Percentiles rank a stretch among this genome's conserved stretches.
Conservation (phyloP, 30 jellyfish, hydroid and myxozoan species). For the Turritopsis dohrnii region DNA sequence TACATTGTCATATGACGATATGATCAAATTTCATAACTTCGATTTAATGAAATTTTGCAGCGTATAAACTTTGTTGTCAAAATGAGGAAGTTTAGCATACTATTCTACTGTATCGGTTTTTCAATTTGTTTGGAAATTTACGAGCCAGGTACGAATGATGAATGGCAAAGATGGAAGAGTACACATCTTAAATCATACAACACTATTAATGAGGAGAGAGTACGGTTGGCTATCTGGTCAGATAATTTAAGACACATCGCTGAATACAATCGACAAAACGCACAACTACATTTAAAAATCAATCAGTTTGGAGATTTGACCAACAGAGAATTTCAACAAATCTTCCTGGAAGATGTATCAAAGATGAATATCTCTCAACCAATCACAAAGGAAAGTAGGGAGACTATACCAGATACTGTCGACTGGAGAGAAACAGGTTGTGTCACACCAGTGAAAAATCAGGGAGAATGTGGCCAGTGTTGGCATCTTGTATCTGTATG, state of each 20-base stretch:
- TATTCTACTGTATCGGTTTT: neutral
- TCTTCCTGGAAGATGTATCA: slow-evolving; percentile 42
- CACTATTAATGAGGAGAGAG: slow-evolving; percentile 75
- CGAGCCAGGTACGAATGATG: slow-evolving; percentile 34
- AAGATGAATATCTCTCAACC: neutral
- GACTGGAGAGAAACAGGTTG: slow-evolving; percentile 92
- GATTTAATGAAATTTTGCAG: too few species aligned
- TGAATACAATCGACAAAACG: slow-evolving; percentile 45
- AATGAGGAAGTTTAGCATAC: neutral
- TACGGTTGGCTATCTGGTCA: slow-evolving; percentile 69
- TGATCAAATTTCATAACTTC: too few species aligned
- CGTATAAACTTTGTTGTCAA: too few species aligned
- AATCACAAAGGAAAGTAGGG: slow-evolving; percentile 55
- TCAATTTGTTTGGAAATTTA: neutral
- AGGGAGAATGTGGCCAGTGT: slow-evolving; percentile 94
- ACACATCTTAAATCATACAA: slow-evolving; percentile 53
- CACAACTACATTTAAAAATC: slow-evolving; percentile 43
- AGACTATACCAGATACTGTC: slow-evolving; percentile 61
- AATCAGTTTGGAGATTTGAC: slow-evolving; percentile 88
- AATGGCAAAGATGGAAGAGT: slow-evolving; percentile 84
- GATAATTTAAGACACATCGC: slow-evolving; percentile 65
- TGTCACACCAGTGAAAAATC: slow-evolving; percentile 91
- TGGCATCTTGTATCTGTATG: slow-evolving; percentile 93
- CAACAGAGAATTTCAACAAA: slow-evolving; percentile 52
- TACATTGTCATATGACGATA: too few species aligned